These are phyloP conservation scores for Anthophora plumipes DNA, from an alignment of 2,888 invertebrate species.

Conservation along the genomic window DNA sequence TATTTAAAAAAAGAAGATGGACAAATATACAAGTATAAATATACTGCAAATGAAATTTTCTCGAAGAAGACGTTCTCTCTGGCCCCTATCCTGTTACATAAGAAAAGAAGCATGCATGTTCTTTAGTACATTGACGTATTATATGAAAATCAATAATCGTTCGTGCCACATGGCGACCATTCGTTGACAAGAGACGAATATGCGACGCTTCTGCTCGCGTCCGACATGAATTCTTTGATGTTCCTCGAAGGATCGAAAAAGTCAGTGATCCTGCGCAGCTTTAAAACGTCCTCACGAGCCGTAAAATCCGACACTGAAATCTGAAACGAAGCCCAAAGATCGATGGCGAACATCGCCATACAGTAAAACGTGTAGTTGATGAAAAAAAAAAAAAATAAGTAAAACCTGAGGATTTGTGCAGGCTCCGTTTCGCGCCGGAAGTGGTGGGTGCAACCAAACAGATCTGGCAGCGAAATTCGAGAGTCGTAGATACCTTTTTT, in stretches of 20 bases:
- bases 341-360: constrained; percentile 62
- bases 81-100: neutral
- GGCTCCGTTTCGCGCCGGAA: constrained; percentile 66
- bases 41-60: neutral
- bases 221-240: constrained; percentile 52
- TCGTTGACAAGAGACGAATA: constrained; percentile 39
- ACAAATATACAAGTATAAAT: neutral
- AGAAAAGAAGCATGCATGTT: neutral
- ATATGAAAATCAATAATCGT: constrained; percentile 31
- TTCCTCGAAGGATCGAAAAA: constrained; percentile 51
- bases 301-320: constrained; percentile 67
- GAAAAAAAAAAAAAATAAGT: constrained; percentile 65
- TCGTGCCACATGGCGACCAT: constrained; percentile 47
- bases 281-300: constrained; percentile 26
- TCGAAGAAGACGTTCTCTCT: neutral
- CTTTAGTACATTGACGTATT: neutral
- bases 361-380: constrained; percentile 49
- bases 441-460: constrained; percentile 61
- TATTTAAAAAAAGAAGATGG: neutral
- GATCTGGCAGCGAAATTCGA: constrained; percentile 61
- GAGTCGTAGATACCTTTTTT: constrained; percentile 54
- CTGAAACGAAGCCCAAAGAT: constrained; percentile 68
- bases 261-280: constrained; percentile 25
- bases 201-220: constrained; percentile 25
- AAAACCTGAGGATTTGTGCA: constrained; percentile 50